phyloP scores from a whole-genome alignment of 2,888 invertebrate genomes.

The Xanthia togata region DNA sequence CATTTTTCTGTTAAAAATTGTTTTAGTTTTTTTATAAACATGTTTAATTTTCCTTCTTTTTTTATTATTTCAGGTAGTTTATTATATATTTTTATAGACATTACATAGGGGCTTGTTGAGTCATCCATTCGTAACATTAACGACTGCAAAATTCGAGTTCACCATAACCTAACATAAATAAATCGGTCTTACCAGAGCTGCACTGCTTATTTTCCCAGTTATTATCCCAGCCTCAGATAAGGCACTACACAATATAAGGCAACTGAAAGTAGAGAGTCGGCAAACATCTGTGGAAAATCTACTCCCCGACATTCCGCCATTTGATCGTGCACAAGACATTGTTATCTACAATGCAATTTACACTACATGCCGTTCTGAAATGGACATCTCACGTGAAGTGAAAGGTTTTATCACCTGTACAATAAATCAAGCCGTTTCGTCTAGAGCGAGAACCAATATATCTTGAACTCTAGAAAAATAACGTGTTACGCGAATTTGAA shows the following conservation, averaged over 20 bases:
- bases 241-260: slow-evolving; percentile 11
- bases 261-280: slow-evolving; percentile 46
- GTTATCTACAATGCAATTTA: slow-evolving; percentile 66
- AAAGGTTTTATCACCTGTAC: slow-evolving; percentile 68
- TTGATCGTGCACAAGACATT: slow-evolving; percentile 59
- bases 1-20: too few species aligned
- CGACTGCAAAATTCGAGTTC: not conserved
- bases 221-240: not conserved
- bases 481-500: slow-evolving; percentile 29
- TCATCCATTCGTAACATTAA: not conserved
- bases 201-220: not conserved
- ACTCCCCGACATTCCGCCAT: slow-evolving; percentile 43
- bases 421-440: slow-evolving; percentile 66
- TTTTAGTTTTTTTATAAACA: too few species aligned
- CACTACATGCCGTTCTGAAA: slow-evolving; percentile 64
- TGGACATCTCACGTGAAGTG: slow-evolving; percentile 67
- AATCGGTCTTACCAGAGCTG: not conserved
- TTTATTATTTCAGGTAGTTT: too few species aligned
- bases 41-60: too few species aligned
- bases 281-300: slow-evolving; percentile 25
- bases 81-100: too few species aligned
- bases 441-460: slow-evolving; percentile 41
- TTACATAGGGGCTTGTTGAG: too few species aligned
- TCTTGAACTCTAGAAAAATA: slow-evolving; percentile 34
- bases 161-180: not conserved